These are phyloP conservation scores for Rapana venosa DNA, from an alignment of 2,888 invertebrate species.

Conservation along the genomic window DNA sequence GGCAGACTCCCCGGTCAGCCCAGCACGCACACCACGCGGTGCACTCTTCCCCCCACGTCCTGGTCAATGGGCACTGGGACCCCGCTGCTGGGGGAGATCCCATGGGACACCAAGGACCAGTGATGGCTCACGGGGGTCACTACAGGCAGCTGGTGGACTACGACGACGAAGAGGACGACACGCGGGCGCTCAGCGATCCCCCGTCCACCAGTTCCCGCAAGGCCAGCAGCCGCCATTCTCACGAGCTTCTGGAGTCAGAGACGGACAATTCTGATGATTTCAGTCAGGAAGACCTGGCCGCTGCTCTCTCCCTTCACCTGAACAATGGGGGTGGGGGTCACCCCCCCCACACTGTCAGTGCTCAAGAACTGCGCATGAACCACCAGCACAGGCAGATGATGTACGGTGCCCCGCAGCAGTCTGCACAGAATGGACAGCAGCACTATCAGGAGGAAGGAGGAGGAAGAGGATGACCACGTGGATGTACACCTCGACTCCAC, in stretches of 20 bases:
- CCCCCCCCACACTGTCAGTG: neutral
- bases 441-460: constrained; percentile 7
- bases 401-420: neutral
- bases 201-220: constrained; percentile 25
- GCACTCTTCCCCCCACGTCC: constrained; percentile 10
- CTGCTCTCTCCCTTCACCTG: constrained; percentile 31
- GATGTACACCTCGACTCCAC: constrained; percentile 34
- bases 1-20: neutral
- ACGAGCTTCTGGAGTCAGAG: constrained; percentile 37
- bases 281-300: constrained; percentile 43
- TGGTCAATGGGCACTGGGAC: constrained; percentile 26
- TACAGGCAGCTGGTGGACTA: constrained; percentile 20
- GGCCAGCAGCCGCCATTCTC: constrained; percentile 36
- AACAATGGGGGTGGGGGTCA: neutral
- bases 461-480: neutral
- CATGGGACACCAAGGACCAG: neutral
- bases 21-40: constrained; percentile 15
- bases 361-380: constrained; percentile 5
- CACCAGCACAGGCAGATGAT: neutral
- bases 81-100: constrained; percentile 16
- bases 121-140: neutral
- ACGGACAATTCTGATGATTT: constrained; percentile 32
- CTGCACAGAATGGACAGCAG: neutral
- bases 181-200: constrained; percentile 41
- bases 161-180: constrained; percentile 51